phyloP scores from a whole-genome alignment of 2,797 vertebrate genomes.

The Enteromius trimaculatus region DNA sequence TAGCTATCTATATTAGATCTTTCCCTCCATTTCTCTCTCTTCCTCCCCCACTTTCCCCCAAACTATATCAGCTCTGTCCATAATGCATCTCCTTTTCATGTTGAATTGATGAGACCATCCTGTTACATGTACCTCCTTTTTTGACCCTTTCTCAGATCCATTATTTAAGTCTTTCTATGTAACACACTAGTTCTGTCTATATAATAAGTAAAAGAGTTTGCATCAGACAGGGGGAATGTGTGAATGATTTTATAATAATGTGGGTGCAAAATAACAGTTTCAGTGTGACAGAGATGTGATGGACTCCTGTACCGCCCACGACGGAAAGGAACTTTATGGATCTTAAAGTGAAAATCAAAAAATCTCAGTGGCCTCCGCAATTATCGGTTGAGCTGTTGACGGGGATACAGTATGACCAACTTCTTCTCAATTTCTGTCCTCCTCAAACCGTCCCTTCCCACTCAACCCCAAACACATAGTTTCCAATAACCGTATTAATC shows the following conservation, averaged over 20 bases:
- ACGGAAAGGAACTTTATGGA: constrained; percentile 16
- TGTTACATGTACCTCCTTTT: not conserved
- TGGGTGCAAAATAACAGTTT: constrained; percentile 1
- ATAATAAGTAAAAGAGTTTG: not conserved
- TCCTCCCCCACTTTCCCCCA: constrained; percentile 27
- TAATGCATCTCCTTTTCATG: constrained; percentile 49
- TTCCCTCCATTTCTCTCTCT: constrained; percentile 20
- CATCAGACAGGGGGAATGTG: constrained; percentile 6
- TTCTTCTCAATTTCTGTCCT: not conserved
- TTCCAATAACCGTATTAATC: constrained; percentile 21
- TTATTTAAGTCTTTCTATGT: constrained; percentile 36
- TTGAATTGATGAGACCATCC: constrained; percentile 53
- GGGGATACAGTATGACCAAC: constrained; percentile 1
- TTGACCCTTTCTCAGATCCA: constrained; percentile 30
- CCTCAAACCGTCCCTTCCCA: not conserved
- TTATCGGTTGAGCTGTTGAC: not conserved
- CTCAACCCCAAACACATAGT: not conserved
- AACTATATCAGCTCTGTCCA: constrained; percentile 12
- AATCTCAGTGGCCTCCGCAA: not conserved
- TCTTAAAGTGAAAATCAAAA: not conserved
- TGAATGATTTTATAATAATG: constrained; percentile 4
- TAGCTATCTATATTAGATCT: constrained; percentile 51
- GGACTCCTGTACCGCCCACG: constrained; percentile 8
- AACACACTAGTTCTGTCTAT: constrained; percentile 12
- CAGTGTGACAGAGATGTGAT: constrained; percentile 11